Percentiles rank a stretch among this genome's conserved stretches.
Conservation (phyloP, 2,888 invertebrate genomes). For the Oscheius sp. region DNA sequence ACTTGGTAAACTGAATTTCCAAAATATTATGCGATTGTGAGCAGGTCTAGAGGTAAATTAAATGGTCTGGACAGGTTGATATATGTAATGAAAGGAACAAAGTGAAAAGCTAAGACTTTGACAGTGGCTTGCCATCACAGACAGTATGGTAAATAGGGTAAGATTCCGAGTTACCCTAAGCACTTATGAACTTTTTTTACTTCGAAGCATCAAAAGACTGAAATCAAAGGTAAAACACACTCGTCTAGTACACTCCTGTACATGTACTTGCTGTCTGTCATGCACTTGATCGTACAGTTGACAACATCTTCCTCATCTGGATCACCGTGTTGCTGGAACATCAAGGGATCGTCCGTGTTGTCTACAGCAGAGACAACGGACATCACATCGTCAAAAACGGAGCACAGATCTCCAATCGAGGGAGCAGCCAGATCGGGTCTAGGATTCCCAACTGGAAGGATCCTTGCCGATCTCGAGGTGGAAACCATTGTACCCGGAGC, state of each 20-base stretch:
- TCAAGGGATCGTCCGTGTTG: slow-evolving; percentile 13
- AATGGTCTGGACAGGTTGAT: too few species aligned
- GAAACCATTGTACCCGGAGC: slow-evolving; percentile 22
- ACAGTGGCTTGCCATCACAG: too few species aligned
- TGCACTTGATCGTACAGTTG: slow-evolving; percentile 49
- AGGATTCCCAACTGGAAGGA: slow-evolving; percentile 5
- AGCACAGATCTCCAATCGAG: slow-evolving; percentile 56
- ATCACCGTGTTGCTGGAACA: slow-evolving; percentile 14
- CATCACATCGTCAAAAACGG: slow-evolving; percentile 60
- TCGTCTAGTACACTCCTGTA: slow-evolving; percentile 59
- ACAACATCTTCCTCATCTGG: slow-evolving; percentile 41
- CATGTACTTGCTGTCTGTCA: slow-evolving; percentile 61
- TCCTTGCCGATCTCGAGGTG: slow-evolving; percentile 9
- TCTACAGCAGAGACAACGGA: slow-evolving; percentile 22
- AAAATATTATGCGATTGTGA: too few species aligned
- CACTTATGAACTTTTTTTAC: too few species aligned
- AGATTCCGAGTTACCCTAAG: too few species aligned
- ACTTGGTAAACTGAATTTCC: too few species aligned
- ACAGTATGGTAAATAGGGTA: too few species aligned
- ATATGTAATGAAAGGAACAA: too few species aligned
- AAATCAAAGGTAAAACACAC: background rate
- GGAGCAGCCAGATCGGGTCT: slow-evolving; percentile 38
- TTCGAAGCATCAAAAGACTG: too few species aligned
- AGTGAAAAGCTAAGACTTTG: too few species aligned
- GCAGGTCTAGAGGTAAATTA: too few species aligned